These are phyloP conservation scores for Argopecten irradians DNA, from an alignment of 1,140 invertebrate genomes.

Conservation along the genomic window DNA sequence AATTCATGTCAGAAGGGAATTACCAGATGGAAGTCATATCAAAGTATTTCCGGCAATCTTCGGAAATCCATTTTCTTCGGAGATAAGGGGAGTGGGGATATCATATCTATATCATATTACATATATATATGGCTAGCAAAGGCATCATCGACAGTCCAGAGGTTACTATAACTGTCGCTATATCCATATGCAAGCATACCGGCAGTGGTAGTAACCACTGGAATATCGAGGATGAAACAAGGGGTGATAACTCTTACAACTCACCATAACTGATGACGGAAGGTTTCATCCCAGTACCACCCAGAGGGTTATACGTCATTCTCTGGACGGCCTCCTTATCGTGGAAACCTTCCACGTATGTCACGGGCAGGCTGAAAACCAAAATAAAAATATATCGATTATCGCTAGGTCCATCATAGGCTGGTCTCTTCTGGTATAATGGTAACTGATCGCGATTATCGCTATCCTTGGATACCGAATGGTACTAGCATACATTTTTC, in stretches of 20 bases:
- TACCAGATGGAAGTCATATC: too few species aligned
- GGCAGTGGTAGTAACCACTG: neutral
- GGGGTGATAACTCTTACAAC: slow-evolving; percentile 71
- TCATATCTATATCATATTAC: neutral
- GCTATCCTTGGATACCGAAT: too few species aligned
- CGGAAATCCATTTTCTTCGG: neutral
- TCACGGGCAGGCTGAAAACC: slow-evolving; percentile 40
- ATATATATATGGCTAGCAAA: neutral
- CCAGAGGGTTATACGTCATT: slow-evolving; percentile 80
- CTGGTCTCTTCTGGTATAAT: too few species aligned
- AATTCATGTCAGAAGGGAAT: too few species aligned
- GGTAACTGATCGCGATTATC: too few species aligned
- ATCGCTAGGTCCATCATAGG: too few species aligned
- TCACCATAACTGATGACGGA: slow-evolving; percentile 82
- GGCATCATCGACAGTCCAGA: neutral
- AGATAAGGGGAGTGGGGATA: neutral
- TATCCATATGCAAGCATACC: neutral
- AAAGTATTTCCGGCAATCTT: too few species aligned
- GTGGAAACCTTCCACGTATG: slow-evolving; percentile 55
- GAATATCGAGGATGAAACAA: too few species aligned
- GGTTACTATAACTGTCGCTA: too few species aligned
- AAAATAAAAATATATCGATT: too few species aligned
- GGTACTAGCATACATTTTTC: too few species aligned
- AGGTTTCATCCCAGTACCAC: slow-evolving; percentile 80
- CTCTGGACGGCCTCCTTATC: slow-evolving; percentile 73